Base-by-base conservation (phyloP, 2,797 vertebrate genomes). In the Dendrocincla tyrannina region DNA sequence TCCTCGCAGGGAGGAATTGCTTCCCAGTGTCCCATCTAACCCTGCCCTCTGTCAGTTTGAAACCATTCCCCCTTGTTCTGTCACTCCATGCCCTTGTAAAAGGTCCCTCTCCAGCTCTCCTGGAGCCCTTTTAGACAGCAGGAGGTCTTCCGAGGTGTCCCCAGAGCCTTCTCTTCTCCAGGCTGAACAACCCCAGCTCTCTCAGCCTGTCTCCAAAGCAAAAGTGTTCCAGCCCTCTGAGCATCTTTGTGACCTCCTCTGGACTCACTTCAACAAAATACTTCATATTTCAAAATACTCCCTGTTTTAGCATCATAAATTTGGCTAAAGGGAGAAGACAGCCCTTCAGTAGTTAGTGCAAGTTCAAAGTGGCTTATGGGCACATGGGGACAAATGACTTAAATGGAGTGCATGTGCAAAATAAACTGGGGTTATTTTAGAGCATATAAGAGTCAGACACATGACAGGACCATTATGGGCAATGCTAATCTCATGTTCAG, bases 401-500 rank as follows among this genome's bases (percentile, higher is more conserved):
- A 50, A 33, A 25, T 11, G 7, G 60, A 39, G 10, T 7, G 2
- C 13, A 20, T 1, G 1, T 24, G 16, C 37, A 50, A 63, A 92
- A 41, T 39, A 28, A 83, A 58, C 25, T 10, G 28, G 44, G 53
- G 30, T 78, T 55, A 30, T 49, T 84, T 78, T 52, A 60, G 55
- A 81, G 37, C 32, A 79, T 85, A 37, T 73, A 30, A 69, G 86
- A 39, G 44, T 63, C 63, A 79, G 60, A 30, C 39, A 25, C 1
- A 0, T 42, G 30, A 28, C 28, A 55, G 62, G 39, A n/a, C 20
- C 11, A 4, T 53, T 75, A 50, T 0, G 0, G 22, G 27, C 63
- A 81, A 13, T 55, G 63, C 6, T 47, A 20, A 52, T 33, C 25
- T 60, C n/a, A 46, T 60, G 53, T 66, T 88, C 28, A 22, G 23